phyloP scores from a whole-genome alignment of 2,888 invertebrate species.

The Drosophila hamatofila region DNA sequence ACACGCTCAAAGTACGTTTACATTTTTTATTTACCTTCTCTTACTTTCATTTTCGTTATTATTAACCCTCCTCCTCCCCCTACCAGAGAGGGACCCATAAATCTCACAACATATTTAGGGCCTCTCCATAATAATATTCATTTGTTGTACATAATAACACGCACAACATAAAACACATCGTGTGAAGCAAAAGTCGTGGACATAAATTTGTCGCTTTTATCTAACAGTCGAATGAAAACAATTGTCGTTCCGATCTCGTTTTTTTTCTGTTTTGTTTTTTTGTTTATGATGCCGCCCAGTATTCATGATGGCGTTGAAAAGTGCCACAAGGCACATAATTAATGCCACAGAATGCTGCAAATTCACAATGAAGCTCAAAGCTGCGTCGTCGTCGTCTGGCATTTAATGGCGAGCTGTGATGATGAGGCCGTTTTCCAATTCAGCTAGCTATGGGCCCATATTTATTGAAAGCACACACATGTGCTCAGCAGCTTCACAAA shows the following conservation, averaged over 20 bases:
- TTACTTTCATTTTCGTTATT: conserved; percentile 19
- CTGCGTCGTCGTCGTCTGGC: conserved; percentile 9
- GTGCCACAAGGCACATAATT: conserved; percentile 46
- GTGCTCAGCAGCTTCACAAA: conserved; percentile 27
- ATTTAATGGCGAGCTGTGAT: conserved; percentile 5
- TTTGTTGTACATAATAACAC: conserved; percentile 38
- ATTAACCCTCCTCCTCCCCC: conserved; percentile 4
- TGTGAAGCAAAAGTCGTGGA: conserved; percentile 23
- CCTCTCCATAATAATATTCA: conserved; percentile 42
- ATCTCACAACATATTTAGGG: conserved; percentile 30
- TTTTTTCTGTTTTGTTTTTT: conserved; percentile 25
- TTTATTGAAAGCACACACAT: conserved; percentile 20
- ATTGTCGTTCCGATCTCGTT: conserved; percentile 21
- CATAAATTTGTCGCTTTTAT: conserved; percentile 59
- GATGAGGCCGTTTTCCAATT: conserved; percentile 26
- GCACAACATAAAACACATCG: conserved; percentile 24
- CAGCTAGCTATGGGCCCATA: conserved; percentile 9
- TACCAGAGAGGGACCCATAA: conserved; percentile 26
- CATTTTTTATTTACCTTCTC: conserved; percentile 25
- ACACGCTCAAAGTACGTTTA: conserved; percentile 77
- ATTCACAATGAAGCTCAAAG: conserved; percentile 34
- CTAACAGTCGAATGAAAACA: conserved; percentile 57
- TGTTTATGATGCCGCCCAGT: conserved; percentile 49
- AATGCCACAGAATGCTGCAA: conserved; percentile 53
- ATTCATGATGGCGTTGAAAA: conserved; percentile 32